Base-by-base conservation (phyloP, 2,113 vertebrate species). In the Monarcha castaneiventris region DNA sequence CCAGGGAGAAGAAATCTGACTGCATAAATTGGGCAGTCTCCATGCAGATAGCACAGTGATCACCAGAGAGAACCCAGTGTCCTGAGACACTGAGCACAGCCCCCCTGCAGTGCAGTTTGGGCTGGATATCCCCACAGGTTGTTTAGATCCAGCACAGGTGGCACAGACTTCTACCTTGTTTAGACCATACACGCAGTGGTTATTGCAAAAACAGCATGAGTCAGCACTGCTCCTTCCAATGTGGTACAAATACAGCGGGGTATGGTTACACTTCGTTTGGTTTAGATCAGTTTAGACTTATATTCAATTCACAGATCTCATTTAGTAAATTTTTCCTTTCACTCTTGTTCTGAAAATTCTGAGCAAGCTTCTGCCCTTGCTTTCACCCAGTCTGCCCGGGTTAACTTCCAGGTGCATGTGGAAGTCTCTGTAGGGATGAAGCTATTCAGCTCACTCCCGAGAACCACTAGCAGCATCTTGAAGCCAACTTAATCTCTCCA, bases 151-250 rank as follows among this genome's bases (percentile, higher is more conserved):
- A 71, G 55, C 14, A 23, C 7, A 73, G 14, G 32, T 76, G 62
- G 21, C 51, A 77, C 55, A 67, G 81, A 25, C 20, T 30, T 69
- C 26, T 27, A 26, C 32, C 22, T 62, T 85, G 77, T 89, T 84
- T 91, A 90, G 59, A 83, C 26, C 43, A 41, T 20, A 59, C 7
- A n/a, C 0, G 0, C 1, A 0, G 12, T 30, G 39, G 27, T 33
- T 66, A 10, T 80, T 77, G 35, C 29, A 59, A 41, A 95, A 67
- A 0, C 39, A 82, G 13, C 27, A 9, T 11, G 17, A 74, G 44
- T 55, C 39, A 41, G 19, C 13, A 14, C 20, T 49, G 16, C 16
- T 10, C 35, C 3, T 55, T 64, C 30, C 43, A 66, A 6, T 18
- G 37, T 39, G 44, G n/a, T 52, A 41, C 8, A 62, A 81, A 64